Percentiles rank a stretch among this genome's conserved stretches.
Conservation (phyloP, 2,888 invertebrate genomes). For the Chaitophorus viminalis region DNA sequence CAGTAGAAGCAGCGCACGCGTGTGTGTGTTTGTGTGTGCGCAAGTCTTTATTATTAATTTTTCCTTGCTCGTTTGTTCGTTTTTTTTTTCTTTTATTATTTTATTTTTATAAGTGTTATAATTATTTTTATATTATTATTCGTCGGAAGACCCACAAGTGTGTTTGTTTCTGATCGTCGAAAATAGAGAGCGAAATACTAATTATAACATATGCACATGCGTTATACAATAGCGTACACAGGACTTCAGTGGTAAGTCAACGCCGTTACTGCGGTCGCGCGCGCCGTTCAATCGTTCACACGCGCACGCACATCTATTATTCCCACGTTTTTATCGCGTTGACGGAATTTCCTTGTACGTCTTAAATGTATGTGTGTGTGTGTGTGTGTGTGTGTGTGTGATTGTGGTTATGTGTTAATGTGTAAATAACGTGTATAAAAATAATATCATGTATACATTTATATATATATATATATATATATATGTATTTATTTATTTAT, state of each 20-base stretch:
- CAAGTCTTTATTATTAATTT: constrained; percentile 22
- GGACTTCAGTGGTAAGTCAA: constrained; percentile 55
- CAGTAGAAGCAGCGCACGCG: constrained; percentile 26
- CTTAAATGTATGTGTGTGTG: not conserved
- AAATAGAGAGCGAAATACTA: not conserved
- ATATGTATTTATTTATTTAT: too few species aligned
- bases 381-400: not conserved
- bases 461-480: too few species aligned
- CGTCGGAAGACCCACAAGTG: constrained; percentile 39
- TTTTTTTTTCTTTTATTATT: constrained; percentile 25
- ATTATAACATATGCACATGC: not conserved
- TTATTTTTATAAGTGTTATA: constrained; percentile 48
- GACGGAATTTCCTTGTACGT: constrained; percentile 55
- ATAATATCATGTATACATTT: too few species aligned
- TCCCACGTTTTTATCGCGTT: constrained; percentile 55
- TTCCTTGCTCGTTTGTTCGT: constrained; percentile 45
- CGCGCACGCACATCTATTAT: constrained; percentile 7
- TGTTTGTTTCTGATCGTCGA: constrained; percentile 27
- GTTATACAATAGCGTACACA: not conserved
- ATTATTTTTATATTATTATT: constrained; percentile 40
- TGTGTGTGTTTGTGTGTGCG: constrained; percentile 12
- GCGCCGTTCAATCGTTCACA: not conserved
- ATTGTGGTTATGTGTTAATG: not conserved
- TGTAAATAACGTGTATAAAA: not conserved
- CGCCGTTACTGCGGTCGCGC: constrained; percentile 7